These are phyloP conservation scores for Oxyteleia sp. DNA, from an alignment of 2,888 invertebrate species.

Conservation along the genomic window DNA sequence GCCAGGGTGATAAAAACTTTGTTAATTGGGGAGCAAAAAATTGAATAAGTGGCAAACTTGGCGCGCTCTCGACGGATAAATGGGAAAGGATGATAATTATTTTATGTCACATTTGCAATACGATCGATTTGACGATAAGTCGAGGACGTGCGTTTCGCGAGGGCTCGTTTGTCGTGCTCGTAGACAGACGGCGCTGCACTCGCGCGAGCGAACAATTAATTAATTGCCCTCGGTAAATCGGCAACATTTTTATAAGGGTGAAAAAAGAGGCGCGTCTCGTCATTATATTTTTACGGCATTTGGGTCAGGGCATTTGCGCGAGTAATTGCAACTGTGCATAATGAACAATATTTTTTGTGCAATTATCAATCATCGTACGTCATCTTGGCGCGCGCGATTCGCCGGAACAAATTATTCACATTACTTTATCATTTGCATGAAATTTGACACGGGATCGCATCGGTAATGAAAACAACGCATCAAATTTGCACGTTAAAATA, in stretches of 20 bases:
- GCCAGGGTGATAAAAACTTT: conserved; percentile 60
- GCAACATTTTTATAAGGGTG: conserved; percentile 32
- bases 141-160: conserved; percentile 15
- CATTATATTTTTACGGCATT: conserved; percentile 60
- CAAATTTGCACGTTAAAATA: conserved; percentile 30
- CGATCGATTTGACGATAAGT: conserved; percentile 34
- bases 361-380: conserved; percentile 36
- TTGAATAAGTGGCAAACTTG: conserved; percentile 53
- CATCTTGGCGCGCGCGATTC: conserved; percentile 8
- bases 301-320: conserved; percentile 43
- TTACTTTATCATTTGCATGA: conserved; percentile 25
- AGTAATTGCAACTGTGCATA: conserved; percentile 49
- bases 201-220: conserved; percentile 42
- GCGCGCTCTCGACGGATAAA: conserved; percentile 46
- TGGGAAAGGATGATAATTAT: conserved; percentile 58
- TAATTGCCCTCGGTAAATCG: conserved; percentile 50
- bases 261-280: background rate
- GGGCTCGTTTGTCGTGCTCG: conserved; percentile 33
- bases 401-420: conserved; percentile 24
- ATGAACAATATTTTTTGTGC: conserved; percentile 32
- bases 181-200: conserved; percentile 2
- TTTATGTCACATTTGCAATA: conserved; percentile 47
- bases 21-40: conserved; percentile 61
- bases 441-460: conserved; percentile 26
- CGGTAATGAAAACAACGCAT: conserved; percentile 28